Base-by-base conservation (phyloP, 2,113 vertebrate genomes). In the Mystacornis crossleyi region DNA sequence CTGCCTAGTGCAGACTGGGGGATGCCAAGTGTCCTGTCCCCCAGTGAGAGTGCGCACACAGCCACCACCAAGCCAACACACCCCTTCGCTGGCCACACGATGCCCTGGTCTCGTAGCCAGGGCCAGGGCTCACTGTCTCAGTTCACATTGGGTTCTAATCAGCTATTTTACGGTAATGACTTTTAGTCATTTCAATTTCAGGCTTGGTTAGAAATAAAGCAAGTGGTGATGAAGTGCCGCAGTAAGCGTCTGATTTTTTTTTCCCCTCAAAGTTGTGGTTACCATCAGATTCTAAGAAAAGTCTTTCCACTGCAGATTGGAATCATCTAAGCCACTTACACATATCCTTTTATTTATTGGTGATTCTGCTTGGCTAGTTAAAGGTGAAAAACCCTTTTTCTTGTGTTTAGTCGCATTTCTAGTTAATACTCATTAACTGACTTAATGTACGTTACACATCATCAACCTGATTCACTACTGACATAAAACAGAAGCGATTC, bases 401-500 rank as follows among this genome's bases (percentile, higher is more conserved):
- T 96, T 74, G 75, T 93, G 72, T 93, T 95, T 96, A 33, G 95
- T 83, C 25, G 0, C 90, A 90, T 96, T 97, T 97, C 96, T 95
- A 95, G 95, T 96, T 94, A 95, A 90, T 50, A 82, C 74, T 97
- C 92, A 78, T 94, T 96, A 96, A 95, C 90, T 93, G 96, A 50
- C 93, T 95, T 95, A 38, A 96, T 95, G 87, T 69, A 58, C 70
- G 95, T 97, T 96, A 93, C 92, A 94, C 93, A 93, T 95, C 92
- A 51, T 73, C 90, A 88, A 83, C 96, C 93, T 93, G 96, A 96
- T 96, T 96, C 96, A 97, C 82, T 83, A 48, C 96, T 93, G 95
- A 91, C 95, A 94, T 93, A 97, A 97, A 97, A 93, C 95, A 97
- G 96, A 86, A 96, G 95, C 64, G 6, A 90, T 94, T 97, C 87